Conservation (phyloP, 1,140 invertebrate genomes). For the Scaptodrosophila lebanonensis region DNA sequence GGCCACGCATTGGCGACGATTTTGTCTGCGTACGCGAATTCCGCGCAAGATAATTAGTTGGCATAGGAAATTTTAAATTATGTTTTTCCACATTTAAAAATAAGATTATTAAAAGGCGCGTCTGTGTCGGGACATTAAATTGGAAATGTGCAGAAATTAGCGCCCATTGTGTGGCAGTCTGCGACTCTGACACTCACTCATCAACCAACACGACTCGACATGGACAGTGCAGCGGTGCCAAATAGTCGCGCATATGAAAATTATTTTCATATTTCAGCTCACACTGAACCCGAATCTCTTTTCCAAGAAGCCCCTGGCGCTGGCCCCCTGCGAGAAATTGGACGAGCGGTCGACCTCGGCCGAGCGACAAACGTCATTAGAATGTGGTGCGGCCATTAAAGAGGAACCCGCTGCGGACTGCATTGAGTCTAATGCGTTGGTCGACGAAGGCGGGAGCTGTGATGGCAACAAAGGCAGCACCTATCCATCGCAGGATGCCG, state of each 20-base stretch:
- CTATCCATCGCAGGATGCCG: slow-evolving; percentile 38
- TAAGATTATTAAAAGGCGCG: slow-evolving; percentile 30
- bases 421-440: slow-evolving; percentile 38
- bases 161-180: slow-evolving; percentile 29
- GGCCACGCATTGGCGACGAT: slow-evolving; percentile 37
- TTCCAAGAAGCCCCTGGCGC: slow-evolving; percentile 50
- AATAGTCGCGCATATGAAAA: too few relatives aligned
- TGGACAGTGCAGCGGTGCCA: not conserved
- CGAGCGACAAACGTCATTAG: slow-evolving; percentile 1
- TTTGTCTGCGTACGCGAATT: slow-evolving; percentile 38
- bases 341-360: slow-evolving; percentile 11
- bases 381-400: slow-evolving; percentile 34
- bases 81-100: slow-evolving; percentile 35
- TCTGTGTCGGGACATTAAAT: slow-evolving; percentile 55
- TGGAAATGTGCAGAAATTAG: slow-evolving; percentile 65
- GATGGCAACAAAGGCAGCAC: slow-evolving; percentile 12
- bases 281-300: slow-evolving; percentile 70
- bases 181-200: slow-evolving; percentile 1
- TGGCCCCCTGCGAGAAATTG: slow-evolving; percentile 20
- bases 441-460: slow-evolving; percentile 29
- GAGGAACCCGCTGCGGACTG: too few relatives aligned
- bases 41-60: slow-evolving; percentile 64
- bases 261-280: slow-evolving; percentile 58
- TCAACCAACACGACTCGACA: not conserved
- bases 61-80: slow-evolving; percentile 57